phyloP scores from a whole-genome alignment of 1,140 invertebrate species.

The Mya arenaria region DNA sequence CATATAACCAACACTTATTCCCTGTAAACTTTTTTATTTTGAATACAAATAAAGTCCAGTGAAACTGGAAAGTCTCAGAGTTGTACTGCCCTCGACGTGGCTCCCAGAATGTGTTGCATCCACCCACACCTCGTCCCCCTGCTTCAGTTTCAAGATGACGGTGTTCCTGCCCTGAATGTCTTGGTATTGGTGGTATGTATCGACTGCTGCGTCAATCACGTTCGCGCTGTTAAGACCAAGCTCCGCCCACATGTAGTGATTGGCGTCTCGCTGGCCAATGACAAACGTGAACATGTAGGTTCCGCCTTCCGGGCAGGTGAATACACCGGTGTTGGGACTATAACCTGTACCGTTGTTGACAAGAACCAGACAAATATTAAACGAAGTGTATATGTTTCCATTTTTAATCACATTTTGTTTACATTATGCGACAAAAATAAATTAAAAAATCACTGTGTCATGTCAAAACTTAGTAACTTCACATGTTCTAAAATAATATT shows the following conservation, averaged over 20 bases:
- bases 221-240: background rate
- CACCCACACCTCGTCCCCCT: too few relatives aligned
- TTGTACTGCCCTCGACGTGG: too few relatives aligned
- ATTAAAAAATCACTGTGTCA: too few relatives aligned
- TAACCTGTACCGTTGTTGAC: conserved; percentile 19
- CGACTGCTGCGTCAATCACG: background rate
- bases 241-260: conserved; percentile 16
- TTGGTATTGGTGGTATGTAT: background rate
- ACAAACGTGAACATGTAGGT: conserved; percentile 31
- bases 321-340: background rate
- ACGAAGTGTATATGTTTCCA: too few relatives aligned
- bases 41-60: conserved; percentile 25
- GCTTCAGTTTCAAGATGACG: too few relatives aligned
- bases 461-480: too few relatives aligned
- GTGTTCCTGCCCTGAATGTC: conserved; percentile 11
- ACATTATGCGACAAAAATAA: too few relatives aligned
- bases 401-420: too few relatives aligned
- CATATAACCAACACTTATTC: too few relatives aligned
- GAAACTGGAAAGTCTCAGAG: conserved; percentile 4
- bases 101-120: too few relatives aligned
- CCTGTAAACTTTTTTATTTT: too few relatives aligned
- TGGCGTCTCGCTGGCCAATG: conserved; percentile 11
- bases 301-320: conserved; percentile 13
- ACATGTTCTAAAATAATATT: background rate
- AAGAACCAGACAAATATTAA: too few relatives aligned